phyloP scores from a whole-genome alignment of 64 coral and sea anemone genomes.

The Montipora foliosa region DNA sequence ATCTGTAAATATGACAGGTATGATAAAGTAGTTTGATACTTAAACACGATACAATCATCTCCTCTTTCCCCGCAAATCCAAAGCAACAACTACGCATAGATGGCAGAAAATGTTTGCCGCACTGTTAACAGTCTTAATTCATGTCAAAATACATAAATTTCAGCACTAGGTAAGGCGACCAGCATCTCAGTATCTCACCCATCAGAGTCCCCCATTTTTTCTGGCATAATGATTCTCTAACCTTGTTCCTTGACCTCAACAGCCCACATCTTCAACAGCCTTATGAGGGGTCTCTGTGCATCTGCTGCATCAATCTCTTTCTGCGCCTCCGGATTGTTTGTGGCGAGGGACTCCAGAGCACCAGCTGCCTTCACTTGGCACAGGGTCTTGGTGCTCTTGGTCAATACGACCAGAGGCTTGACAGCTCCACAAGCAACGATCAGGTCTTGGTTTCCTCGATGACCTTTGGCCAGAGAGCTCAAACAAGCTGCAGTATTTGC shows the following conservation, averaged over 20 bases:
- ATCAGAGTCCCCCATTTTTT: too few species aligned
- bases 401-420: conserved; percentile 72
- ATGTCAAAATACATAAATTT: too few species aligned
- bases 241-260: conserved; percentile 98
- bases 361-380: conserved; percentile 99
- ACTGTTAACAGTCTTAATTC: too few species aligned
- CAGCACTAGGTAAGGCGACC: too few species aligned
- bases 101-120: too few species aligned
- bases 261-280: conserved; percentile 93
- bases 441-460: conserved; percentile 89
- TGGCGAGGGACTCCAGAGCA: conserved; percentile 89
- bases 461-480: conserved; percentile 79
- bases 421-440: conserved; percentile 89
- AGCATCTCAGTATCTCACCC: too few species aligned
- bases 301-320: conserved; percentile 85
- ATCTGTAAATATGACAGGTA: too few species aligned
- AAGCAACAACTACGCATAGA: too few species aligned
- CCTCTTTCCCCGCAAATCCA: too few species aligned
- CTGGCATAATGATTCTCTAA: conserved; percentile 11
- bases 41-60: too few species aligned
- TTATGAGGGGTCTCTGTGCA: conserved; percentile 88
- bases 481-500: conserved; percentile 90
- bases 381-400: conserved; percentile 73
- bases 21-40: too few species aligned
- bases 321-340: conserved; percentile 87